Percentiles rank a stretch among this genome's conserved stretches.
Conservation (phyloP, 2,888 invertebrate species). For the Eilema griseolum region DNA sequence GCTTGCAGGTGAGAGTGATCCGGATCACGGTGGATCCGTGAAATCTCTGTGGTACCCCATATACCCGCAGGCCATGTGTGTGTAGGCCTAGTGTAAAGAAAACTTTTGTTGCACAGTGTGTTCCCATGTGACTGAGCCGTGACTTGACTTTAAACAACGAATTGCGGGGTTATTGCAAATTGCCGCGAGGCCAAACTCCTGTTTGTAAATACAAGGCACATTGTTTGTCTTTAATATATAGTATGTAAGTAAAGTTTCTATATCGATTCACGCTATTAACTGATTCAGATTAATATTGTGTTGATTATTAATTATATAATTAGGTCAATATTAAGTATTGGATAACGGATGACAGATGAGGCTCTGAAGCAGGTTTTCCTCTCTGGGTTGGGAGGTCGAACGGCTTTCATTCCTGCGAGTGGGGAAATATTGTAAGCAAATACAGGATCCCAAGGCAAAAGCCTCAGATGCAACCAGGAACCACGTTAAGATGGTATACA, state of each 20-base stretch:
- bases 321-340: slow-evolving; percentile 25
- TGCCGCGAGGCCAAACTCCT: slow-evolving; percentile 66
- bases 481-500: neutral
- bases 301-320: slow-evolving; percentile 49
- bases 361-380: neutral
- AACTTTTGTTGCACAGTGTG: too few relatives aligned
- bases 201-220: slow-evolving; percentile 63
- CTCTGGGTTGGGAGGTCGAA: neutral
- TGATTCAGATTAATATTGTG: slow-evolving; percentile 47
- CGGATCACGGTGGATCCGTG: too few relatives aligned
- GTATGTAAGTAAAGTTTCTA: slow-evolving; percentile 57
- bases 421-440: too few relatives aligned
- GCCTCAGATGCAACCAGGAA: neutral
- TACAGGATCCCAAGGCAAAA: neutral
- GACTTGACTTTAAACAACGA: slow-evolving; percentile 65
- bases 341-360: too few relatives aligned
- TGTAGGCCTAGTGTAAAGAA: neutral
- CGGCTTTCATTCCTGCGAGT: neutral
- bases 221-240: slow-evolving; percentile 74
- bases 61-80: neutral
- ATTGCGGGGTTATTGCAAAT: slow-evolving; percentile 64
- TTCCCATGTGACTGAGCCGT: slow-evolving; percentile 4
- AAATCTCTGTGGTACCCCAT: neutral
- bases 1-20: neutral
- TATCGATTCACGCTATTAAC: slow-evolving; percentile 59